Conservation (phyloP, 2,113 vertebrate genomes). For the Lamprotornis superbus region DNA sequence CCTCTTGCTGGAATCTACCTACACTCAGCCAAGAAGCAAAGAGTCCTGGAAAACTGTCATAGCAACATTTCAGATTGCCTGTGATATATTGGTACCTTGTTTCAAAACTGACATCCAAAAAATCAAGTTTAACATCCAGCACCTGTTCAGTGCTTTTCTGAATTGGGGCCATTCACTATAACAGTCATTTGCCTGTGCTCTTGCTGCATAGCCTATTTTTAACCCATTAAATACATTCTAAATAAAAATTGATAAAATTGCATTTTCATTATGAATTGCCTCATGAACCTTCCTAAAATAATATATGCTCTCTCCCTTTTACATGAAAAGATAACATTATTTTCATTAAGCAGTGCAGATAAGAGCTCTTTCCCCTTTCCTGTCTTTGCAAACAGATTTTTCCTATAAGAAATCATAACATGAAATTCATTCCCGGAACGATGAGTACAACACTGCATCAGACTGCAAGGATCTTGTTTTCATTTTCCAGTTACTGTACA, state of each 20-base stretch:
- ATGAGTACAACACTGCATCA: neutral
- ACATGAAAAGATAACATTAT: neutral
- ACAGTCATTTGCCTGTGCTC: neutral
- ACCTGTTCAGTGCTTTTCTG: neutral
- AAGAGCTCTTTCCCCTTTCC: neutral
- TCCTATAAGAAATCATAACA: neutral
- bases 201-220: neutral
- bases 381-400: constrained; percentile 54
- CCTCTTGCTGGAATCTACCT: constrained; percentile 39
- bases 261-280: neutral
- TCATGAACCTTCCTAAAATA: neutral
- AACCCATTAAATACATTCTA: neutral
- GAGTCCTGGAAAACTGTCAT: constrained; percentile 49
- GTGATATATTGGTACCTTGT: constrained; percentile 5
- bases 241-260: neutral
- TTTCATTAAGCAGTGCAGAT: constrained; percentile 7
- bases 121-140: constrained; percentile 10
- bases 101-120: constrained; percentile 50
- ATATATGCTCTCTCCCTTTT: neutral
- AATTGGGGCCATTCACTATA: neutral
- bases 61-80: constrained; percentile 38
- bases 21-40: constrained; percentile 32
- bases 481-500: neutral
- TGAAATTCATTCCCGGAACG: constrained; percentile 34
- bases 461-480: constrained; percentile 20